These are phyloP conservation scores for Dromius quadrimaculatus DNA, from an alignment of 2,888 invertebrate species.

Conservation along the genomic window DNA sequence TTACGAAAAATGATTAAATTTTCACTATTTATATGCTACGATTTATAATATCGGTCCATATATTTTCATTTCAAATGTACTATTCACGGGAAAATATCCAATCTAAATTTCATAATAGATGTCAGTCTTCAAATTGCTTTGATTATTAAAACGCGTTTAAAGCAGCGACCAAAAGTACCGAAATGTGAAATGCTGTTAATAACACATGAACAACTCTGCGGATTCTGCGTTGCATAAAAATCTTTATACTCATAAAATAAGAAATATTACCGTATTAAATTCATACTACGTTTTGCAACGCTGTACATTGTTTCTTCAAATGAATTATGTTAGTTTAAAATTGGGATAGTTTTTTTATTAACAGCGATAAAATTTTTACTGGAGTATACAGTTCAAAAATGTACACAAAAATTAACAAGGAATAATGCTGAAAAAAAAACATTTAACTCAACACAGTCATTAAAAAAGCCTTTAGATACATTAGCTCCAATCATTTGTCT, in stretches of 20 bases:
- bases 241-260: slow-evolving; percentile 25
- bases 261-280: slow-evolving; percentile 28
- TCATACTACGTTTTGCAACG: slow-evolving; percentile 7
- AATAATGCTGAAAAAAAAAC: too few relatives aligned
- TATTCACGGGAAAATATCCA: slow-evolving; percentile 16
- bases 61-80: too few relatives aligned
- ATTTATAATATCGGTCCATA: too few relatives aligned
- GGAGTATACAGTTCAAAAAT: too few relatives aligned
- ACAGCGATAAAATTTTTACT: too few relatives aligned
- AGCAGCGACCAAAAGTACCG: slow-evolving; percentile 22
- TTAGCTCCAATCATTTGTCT: too few relatives aligned
- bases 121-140: slow-evolving; percentile 18
- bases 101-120: slow-evolving; percentile 23
- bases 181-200: slow-evolving; percentile 36
- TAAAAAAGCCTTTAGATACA: too few relatives aligned
- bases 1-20: slow-evolving; percentile 5
- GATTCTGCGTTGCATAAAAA: slow-evolving; percentile 19
- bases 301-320: neutral
- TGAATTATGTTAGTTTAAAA: too few relatives aligned
- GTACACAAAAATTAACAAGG: too few relatives aligned
- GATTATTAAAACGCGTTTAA: slow-evolving; percentile 36
- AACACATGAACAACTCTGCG: slow-evolving; percentile 35
- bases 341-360: too few relatives aligned
- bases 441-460: too few relatives aligned
- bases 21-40: neutral